A percentile compares a stretch with the other conserved stretches of the same genome.
Conservation (phyloP, 2,797 vertebrate species). For the Potorous gilbertii region DNA sequence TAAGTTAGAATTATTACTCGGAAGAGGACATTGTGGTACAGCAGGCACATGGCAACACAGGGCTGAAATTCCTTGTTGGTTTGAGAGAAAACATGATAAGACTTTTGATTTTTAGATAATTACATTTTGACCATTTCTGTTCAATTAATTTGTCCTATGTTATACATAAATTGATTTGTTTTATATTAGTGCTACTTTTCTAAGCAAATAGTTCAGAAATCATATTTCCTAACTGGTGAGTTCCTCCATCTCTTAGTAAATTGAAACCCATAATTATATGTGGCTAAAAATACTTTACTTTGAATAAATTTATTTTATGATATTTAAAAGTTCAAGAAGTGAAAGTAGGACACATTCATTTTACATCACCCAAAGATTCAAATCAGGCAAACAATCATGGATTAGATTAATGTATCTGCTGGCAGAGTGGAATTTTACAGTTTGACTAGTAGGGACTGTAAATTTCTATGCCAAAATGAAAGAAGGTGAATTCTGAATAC, state of each 20-base stretch:
- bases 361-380: background rate
- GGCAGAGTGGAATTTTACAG: background rate
- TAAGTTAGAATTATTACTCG: background rate
- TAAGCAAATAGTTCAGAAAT: background rate
- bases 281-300: background rate
- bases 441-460: background rate
- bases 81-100: background rate
- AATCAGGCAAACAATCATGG: background rate
- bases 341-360: background rate
- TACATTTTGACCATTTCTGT: background rate
- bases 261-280: background rate
- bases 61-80: background rate
- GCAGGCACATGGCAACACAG: background rate
- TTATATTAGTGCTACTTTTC: background rate
- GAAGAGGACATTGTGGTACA: background rate
- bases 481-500: background rate
- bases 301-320: background rate
- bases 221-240: background rate
- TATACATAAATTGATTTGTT: background rate
- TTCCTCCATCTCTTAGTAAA: background rate
- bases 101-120: background rate
- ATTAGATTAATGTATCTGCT: background rate
- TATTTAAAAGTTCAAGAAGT: background rate
- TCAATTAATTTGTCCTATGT: background rate
- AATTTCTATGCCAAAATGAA: background rate